These are phyloP conservation scores for Drosophila sordidula DNA, from an alignment of 2,888 invertebrate species.

Conservation along the genomic window DNA sequence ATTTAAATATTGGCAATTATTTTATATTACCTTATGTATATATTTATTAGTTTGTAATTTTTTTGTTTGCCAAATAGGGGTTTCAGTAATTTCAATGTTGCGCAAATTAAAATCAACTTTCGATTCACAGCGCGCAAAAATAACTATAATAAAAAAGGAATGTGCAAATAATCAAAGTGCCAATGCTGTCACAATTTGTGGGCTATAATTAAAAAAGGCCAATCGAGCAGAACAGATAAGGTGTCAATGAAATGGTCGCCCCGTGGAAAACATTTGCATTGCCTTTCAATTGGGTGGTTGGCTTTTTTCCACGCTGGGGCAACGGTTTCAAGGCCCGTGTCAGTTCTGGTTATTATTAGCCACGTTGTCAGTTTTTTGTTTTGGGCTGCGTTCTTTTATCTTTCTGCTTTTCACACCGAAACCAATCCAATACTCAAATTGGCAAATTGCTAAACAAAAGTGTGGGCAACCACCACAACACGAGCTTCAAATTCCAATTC, in stretches of 20 bases:
- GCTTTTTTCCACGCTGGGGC: background rate
- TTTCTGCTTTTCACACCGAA: slow-evolving; percentile 55
- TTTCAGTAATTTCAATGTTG: background rate
- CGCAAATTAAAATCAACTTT: background rate
- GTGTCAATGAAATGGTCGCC: too few species aligned
- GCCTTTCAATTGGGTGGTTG: slow-evolving; percentile 15
- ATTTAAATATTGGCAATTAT: too few species aligned
- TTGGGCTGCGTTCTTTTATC: slow-evolving; percentile 26
- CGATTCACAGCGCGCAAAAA: too few species aligned
- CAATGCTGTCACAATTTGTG: background rate
- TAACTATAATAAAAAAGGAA: background rate
- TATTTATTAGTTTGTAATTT: too few species aligned
- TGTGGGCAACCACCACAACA: slow-evolving; percentile 25
- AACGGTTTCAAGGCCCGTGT: slow-evolving; percentile 35
- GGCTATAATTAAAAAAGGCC: slow-evolving; percentile 11
- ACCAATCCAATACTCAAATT: slow-evolving; percentile 72
- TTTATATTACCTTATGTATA: too few species aligned
- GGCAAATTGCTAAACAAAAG: slow-evolving; percentile 56
- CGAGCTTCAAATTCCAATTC: slow-evolving; percentile 23
- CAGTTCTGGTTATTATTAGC: slow-evolving; percentile 41
- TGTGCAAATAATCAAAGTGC: background rate
- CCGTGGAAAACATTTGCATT: slow-evolving; percentile 16
- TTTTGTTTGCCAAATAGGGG: background rate
- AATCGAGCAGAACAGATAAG: background rate
- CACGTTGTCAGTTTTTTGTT: slow-evolving; percentile 22